A percentile compares a stretch with the other conserved stretches of the same genome.
Evolutionary conservation across 2,797 vertebrate species (phyloP).

Genomic region (Danio jaintianensis): DNA sequence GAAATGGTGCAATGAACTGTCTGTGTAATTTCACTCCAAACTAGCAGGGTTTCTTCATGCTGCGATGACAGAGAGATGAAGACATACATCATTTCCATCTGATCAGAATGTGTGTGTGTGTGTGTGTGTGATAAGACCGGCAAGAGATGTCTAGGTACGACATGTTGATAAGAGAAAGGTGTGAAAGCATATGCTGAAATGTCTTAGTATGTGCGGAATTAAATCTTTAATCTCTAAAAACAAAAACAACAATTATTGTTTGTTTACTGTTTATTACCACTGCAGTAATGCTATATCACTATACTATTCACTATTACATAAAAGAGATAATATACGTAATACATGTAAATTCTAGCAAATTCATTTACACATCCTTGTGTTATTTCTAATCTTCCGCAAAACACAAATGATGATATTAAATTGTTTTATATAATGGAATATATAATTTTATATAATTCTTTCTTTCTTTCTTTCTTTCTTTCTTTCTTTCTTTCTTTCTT

Average conservation of each 20-base stretch:
- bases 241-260: too few relatives aligned
- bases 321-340: too few relatives aligned
- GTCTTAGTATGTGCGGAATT: not conserved
- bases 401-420: too few relatives aligned
- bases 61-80: slow-evolving; percentile 54
- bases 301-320: not conserved
- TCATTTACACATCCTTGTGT: too few relatives aligned
- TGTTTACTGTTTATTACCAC: too few relatives aligned
- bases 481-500: not conserved
- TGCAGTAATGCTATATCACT: too few relatives aligned
- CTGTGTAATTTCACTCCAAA: slow-evolving; percentile 49
- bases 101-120: slow-evolving; percentile 54
- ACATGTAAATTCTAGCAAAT: too few relatives aligned
- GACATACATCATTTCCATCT: slow-evolving; percentile 58
- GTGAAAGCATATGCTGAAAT: not conserved
- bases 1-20: slow-evolving; percentile 56
- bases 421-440: too few relatives aligned
- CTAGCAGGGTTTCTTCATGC: slow-evolving; percentile 18
- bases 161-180: not conserved
- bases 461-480: too few relatives aligned
- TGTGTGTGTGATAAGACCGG: not conserved
- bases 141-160: not conserved
- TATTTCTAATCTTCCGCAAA: too few relatives aligned
- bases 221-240: too few relatives aligned
- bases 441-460: too few relatives aligned